Conservation (phyloP, 2,113 vertebrate genomes). For the Gorsachius goisagi region DNA sequence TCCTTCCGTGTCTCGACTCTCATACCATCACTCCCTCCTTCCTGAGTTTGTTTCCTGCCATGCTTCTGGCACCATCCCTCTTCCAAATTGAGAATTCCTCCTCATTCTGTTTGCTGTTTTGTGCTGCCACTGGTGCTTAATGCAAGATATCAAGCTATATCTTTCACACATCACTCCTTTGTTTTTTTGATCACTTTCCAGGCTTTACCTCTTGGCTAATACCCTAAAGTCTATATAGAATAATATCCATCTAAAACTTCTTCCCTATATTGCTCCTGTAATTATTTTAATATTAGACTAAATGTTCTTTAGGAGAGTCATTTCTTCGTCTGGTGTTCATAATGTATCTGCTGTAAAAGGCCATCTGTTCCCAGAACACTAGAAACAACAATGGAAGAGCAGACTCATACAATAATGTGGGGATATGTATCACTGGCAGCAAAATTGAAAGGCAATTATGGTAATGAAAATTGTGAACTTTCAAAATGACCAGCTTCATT, state of each 20-base stretch:
- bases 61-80: background rate
- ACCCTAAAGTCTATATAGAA: background rate
- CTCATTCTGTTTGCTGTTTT: background rate
- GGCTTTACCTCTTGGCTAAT: background rate
- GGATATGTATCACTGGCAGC: slow-evolving; percentile 28
- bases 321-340: slow-evolving; percentile 38
- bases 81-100: background rate
- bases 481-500: slow-evolving; percentile 37
- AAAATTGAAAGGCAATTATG: slow-evolving; percentile 40
- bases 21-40: background rate
- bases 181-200: background rate
- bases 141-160: background rate
- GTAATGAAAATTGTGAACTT: slow-evolving; percentile 53
- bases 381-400: slow-evolving; percentile 42
- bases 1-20: background rate
- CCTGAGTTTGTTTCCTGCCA: background rate
- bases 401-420: background rate
- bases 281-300: slow-evolving; percentile 32
- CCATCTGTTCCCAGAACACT: slow-evolving; percentile 38
- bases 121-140: background rate
- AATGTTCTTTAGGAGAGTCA: slow-evolving; percentile 23
- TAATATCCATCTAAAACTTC: slow-evolving; percentile 4
- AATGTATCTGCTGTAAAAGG: slow-evolving; percentile 37
- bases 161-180: background rate
- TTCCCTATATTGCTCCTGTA: background rate